These are phyloP conservation scores for Amblyteles armatorius DNA, from an alignment of 2,888 invertebrate genomes.

Conservation along the genomic window DNA sequence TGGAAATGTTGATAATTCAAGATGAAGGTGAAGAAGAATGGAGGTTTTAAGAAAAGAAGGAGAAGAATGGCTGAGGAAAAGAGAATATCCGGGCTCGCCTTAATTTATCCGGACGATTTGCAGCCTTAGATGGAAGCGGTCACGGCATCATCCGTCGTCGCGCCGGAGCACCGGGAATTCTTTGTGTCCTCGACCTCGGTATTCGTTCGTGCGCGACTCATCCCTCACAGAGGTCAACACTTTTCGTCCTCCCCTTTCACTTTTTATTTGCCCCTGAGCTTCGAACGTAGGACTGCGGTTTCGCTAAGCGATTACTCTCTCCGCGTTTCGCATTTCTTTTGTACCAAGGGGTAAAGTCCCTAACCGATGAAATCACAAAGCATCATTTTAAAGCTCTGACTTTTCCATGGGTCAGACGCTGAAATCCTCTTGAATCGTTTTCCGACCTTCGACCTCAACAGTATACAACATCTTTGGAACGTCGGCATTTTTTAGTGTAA, in stretches of 20 bases:
- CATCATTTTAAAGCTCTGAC: background rate
- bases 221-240: slow-evolving; percentile 42
- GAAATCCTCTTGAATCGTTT: background rate
- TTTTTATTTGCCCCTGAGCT: slow-evolving; percentile 23
- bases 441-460: background rate
- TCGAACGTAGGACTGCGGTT: background rate
- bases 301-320: background rate
- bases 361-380: background rate
- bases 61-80: slow-evolving; percentile 1
- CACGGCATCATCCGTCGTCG: slow-evolving; percentile 15
- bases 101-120: slow-evolving; percentile 47
- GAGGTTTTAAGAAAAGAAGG: slow-evolving; percentile 1
- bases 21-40: background rate
- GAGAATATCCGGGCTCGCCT: slow-evolving; percentile 15
- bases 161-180: slow-evolving; percentile 16
- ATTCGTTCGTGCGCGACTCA: slow-evolving; percentile 19
- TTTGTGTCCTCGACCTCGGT: slow-evolving; percentile 32
- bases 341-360: background rate
- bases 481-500: background rate
- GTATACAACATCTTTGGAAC: background rate
- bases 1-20: background rate
- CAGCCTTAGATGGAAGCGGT: slow-evolving; percentile 12
- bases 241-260: slow-evolving; percentile 17
- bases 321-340: slow-evolving; percentile 29
- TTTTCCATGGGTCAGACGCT: background rate